These are phyloP conservation scores for Diarsia dahlii DNA, from an alignment of 2,888 invertebrate species.

Conservation along the genomic window DNA sequence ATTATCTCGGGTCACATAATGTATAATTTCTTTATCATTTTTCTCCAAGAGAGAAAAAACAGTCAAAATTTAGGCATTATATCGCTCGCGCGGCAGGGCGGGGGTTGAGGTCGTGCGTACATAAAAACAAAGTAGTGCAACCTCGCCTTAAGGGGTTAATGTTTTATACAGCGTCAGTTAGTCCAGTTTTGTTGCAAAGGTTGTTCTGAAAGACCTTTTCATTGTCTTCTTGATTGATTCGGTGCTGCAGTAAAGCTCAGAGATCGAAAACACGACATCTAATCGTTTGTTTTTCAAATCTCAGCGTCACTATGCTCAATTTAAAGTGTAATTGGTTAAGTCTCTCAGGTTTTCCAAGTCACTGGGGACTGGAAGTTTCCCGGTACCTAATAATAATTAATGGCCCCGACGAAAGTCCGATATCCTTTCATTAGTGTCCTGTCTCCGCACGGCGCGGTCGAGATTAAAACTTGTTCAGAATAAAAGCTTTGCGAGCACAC, in stretches of 20 bases:
- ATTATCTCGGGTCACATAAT: too few relatives aligned
- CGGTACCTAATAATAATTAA: constrained; percentile 89
- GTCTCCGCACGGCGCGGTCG: constrained; percentile 79
- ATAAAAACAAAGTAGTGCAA: too few relatives aligned
- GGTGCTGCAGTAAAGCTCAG: not conserved
- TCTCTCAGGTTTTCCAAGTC: constrained; percentile 87
- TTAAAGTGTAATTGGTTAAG: constrained; percentile 84
- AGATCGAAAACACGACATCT: constrained; percentile 35
- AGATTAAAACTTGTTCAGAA: constrained; percentile 89
- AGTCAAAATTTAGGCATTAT: too few relatives aligned
- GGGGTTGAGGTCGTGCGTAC: too few relatives aligned
- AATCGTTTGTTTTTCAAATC: constrained; percentile 73
- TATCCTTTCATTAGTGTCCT: constrained; percentile 90
- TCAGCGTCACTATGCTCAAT: constrained; percentile 69
- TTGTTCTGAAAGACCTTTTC: not conserved
- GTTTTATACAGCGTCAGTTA: not conserved
- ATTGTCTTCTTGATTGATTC: not conserved
- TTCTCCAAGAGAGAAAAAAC: too few relatives aligned
- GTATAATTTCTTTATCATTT: too few relatives aligned
- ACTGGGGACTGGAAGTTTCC: constrained; percentile 83
- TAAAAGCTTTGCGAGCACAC: constrained; percentile 77
- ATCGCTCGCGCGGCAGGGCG: too few relatives aligned
- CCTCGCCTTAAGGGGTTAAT: constrained; percentile 1
- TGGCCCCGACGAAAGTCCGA: constrained; percentile 88
- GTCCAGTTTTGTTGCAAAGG: not conserved